A percentile compares a stretch with the other conserved stretches of the same genome.
Evolutionary conservation across 2,888 invertebrate genomes (phyloP).

Genomic region (Synanthedon formicaeformis): DNA sequence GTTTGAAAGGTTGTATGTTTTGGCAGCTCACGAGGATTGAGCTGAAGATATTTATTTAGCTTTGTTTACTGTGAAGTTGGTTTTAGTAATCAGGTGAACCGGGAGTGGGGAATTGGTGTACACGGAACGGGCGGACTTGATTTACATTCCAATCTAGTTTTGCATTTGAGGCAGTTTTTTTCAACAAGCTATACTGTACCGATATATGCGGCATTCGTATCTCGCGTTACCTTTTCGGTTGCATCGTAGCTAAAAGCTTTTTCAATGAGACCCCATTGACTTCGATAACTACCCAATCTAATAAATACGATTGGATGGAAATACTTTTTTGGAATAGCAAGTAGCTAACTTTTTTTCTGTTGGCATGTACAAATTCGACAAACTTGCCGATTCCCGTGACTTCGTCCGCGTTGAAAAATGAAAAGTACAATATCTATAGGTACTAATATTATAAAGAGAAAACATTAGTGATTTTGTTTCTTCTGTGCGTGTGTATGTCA

Average conservation of each 20-base stretch:
- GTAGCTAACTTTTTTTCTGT: too few species aligned
- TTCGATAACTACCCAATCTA: neutral
- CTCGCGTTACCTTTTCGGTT: neutral
- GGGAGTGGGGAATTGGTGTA: conserved; percentile 25
- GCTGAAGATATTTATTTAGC: neutral
- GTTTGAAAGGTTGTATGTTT: neutral
- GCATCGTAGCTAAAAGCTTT: neutral
- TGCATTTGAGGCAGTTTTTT: conserved; percentile 45
- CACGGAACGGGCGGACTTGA: conserved; percentile 50
- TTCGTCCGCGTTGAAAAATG: too few species aligned
- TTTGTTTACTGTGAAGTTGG: conserved; percentile 8
- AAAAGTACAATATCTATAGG: too few species aligned
- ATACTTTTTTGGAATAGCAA: too few species aligned
- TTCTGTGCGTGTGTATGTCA: too few species aligned
- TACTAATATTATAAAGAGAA: too few species aligned
- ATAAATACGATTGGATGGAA: too few species aligned
- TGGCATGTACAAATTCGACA: too few species aligned
- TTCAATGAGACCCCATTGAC: neutral
- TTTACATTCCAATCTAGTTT: conserved; percentile 58
- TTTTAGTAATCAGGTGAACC: conserved; percentile 51
- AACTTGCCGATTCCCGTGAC: too few species aligned
- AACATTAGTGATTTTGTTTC: too few species aligned
- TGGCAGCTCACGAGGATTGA: neutral
- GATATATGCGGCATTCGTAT: neutral
- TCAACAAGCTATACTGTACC: neutral